Conservation (phyloP, 2,888 invertebrate species). For the Scaptomyza flava region DNA sequence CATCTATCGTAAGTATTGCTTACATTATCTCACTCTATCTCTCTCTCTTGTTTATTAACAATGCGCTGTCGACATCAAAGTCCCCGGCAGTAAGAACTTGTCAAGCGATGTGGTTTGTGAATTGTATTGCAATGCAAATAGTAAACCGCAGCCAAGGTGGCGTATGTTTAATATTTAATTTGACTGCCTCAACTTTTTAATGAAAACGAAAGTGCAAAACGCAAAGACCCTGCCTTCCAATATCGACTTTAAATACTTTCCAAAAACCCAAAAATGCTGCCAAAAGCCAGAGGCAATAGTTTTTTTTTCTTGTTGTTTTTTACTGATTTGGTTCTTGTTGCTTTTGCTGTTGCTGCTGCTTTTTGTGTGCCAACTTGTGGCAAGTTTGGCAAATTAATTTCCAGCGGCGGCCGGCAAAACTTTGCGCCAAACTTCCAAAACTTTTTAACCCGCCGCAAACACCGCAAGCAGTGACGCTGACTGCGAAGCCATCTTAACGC, state of each 20-base stretch:
- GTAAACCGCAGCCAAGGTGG: constrained; percentile 27
- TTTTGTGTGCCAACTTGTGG: constrained; percentile 67
- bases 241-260: constrained; percentile 60
- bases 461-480: constrained; percentile 63
- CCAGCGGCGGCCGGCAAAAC: constrained; percentile 73
- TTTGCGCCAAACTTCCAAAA: constrained; percentile 71
- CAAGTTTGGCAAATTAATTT: constrained; percentile 80
- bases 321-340: constrained; percentile 11
- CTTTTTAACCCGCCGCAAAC: constrained; percentile 78
- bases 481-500: constrained; percentile 72
- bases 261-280: constrained; percentile 38
- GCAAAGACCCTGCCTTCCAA: constrained; percentile 14
- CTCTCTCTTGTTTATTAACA: constrained; percentile 30
- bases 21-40: constrained; percentile 9
- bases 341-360: constrained; percentile 13
- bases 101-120: constrained; percentile 17
- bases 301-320: constrained; percentile 23
- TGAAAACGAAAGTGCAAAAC: constrained; percentile 59
- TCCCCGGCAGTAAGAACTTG: neutral
- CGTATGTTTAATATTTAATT: constrained; percentile 71
- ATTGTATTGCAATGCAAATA: constrained; percentile 6
- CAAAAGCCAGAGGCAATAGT: constrained; percentile 45
- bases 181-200: constrained; percentile 64
- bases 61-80: constrained; percentile 40
- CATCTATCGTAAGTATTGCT: constrained; percentile 91